These are phyloP conservation scores for Sebastiscus tertius DNA, from an alignment of 2,797 vertebrate species.

Conservation along the genomic window DNA sequence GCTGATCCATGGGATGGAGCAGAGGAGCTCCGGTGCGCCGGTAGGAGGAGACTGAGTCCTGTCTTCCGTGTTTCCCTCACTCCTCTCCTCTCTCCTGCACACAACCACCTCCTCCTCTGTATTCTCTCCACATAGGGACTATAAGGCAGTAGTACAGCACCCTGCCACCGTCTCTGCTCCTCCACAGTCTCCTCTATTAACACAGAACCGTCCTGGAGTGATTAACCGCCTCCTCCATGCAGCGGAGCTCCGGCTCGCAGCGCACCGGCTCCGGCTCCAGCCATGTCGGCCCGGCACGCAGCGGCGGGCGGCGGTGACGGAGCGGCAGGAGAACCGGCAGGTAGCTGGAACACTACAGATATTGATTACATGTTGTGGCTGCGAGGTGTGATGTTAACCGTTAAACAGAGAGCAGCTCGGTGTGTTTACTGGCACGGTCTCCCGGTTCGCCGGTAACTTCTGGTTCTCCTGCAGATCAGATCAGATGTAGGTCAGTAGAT, in stretches of 20 bases:
- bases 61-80: conserved; percentile 66
- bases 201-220: conserved; percentile 17
- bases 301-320: conserved; percentile 82
- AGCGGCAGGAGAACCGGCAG: conserved; percentile 77
- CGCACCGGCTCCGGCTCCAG: conserved; percentile 83
- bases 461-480: too few relatives aligned
- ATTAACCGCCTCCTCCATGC: conserved; percentile 75
- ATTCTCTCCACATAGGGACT: not conserved
- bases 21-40: conserved; percentile 16
- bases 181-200: not conserved
- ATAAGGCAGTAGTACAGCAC: conserved; percentile 20
- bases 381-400: accelerated
- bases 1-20: not conserved
- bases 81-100: conserved; percentile 24
- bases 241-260: conserved; percentile 77
- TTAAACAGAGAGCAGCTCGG: not conserved
- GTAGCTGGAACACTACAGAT: conserved; percentile 62
- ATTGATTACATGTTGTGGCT: too few relatives aligned
- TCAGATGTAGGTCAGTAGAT: conserved; percentile 86
- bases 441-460: conserved; percentile 37
- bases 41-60: conserved; percentile 67
- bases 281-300: conserved; percentile 83
- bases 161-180: not conserved
- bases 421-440: not conserved
- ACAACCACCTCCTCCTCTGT: not conserved